phyloP scores from a whole-genome alignment of 2,797 vertebrate genomes.

The Neosilurus mollespiculum region DNA sequence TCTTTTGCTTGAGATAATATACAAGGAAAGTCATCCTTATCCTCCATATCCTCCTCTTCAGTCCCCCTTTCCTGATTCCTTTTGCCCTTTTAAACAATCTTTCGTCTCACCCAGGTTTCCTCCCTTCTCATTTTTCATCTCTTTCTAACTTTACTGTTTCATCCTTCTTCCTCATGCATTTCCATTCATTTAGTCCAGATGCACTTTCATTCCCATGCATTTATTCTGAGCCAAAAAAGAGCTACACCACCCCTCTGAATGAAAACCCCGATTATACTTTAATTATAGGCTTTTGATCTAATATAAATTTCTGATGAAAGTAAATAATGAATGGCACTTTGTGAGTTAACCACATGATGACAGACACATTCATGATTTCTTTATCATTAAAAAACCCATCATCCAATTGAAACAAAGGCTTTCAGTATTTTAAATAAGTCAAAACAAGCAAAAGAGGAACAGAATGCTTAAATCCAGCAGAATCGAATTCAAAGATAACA shows the following conservation, averaged over 20 bases:
- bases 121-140: background rate
- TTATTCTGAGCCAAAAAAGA: background rate
- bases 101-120: background rate
- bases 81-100: background rate
- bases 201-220: background rate
- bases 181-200: conserved; percentile 2
- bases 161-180: conserved; percentile 3
- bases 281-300: background rate
- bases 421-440: conserved; percentile 10
- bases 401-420: conserved; percentile 22
- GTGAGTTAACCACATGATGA: conserved; percentile 9
- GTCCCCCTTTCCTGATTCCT: background rate
- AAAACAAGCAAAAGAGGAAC: conserved; percentile 35
- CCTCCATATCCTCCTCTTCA: conserved; percentile 3
- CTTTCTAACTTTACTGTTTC: background rate
- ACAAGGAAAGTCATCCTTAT: background rate
- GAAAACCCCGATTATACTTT: background rate
- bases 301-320: background rate
- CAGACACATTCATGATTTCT: background rate
- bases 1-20: background rate
- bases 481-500: conserved; percentile 9
- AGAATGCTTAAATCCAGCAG: conserved; percentile 6
- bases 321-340: conserved; percentile 2
- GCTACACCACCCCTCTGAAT: background rate
- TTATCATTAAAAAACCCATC: background rate